phyloP scores from a whole-genome alignment of 2,113 vertebrate genomes.

The Numenius arquata region DNA sequence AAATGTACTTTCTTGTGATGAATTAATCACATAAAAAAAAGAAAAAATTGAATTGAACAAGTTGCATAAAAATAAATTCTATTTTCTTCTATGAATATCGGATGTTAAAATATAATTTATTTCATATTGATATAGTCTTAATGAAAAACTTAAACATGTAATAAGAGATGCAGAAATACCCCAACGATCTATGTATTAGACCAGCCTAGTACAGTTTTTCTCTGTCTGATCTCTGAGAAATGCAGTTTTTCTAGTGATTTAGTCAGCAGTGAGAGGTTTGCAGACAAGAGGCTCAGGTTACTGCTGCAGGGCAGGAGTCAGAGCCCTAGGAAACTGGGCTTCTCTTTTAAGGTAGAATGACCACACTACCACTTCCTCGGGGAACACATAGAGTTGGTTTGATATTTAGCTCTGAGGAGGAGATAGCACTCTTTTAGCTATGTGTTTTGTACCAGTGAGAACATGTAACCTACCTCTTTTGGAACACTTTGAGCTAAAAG shows the following conservation, averaged over 20 bases:
- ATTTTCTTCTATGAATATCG: neutral
- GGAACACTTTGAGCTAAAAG: neutral
- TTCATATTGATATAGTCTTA: neutral
- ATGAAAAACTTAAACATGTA: neutral
- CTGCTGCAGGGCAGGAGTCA: neutral
- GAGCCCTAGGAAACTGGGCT: neutral
- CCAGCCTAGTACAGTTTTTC: neutral
- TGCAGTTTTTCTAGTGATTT: neutral
- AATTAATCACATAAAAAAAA: neutral
- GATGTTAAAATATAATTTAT: neutral
- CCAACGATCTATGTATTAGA: neutral
- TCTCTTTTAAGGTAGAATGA: neutral
- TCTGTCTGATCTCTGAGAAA: neutral
- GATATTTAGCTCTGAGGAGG: neutral
- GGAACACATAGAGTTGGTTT: accelerated
- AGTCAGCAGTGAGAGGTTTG: neutral
- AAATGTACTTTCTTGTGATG: neutral
- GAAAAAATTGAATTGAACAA: neutral
- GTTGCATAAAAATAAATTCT: neutral
- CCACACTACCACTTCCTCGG: neutral
- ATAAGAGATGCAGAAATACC: neutral
- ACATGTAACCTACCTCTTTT: neutral
- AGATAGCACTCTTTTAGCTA: neutral
- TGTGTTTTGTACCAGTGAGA: neutral
- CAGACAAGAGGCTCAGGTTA: neutral